Evolutionary conservation across 2,888 invertebrate species (phyloP), one percentile per base, ranked within the genome.

Genomic region (Stenodera caucasica): DNA sequence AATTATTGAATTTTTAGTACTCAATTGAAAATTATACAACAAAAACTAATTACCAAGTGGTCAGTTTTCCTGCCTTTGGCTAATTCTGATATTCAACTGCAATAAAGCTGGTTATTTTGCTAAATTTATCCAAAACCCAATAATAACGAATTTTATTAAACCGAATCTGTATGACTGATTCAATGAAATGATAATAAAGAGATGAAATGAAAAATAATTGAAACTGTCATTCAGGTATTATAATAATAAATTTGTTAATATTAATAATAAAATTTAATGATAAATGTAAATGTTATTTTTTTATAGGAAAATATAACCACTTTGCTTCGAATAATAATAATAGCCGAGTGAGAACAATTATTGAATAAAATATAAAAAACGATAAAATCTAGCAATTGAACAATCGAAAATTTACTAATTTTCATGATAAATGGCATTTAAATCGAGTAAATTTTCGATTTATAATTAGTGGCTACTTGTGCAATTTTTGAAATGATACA

Each of bases 11-110:
- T 12, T 53, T 32, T 26, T 18, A 40, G 26, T 35, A 23, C 37
- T 7, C 21, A 33, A 33, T 21, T 30, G 26, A 14, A 55, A 33
- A 40, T 58, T 58, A 51, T 18, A 57, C 60, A 57, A 37, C 15
- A 55, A 49, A 49, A 52, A 49, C 55, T 61, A 54, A 59, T 63
- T 49, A 51, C 52, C 49, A 64, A 64, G 61, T 58, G 65, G 66
- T 68, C 69, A 71, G 70, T 67, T 71, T 72, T 72, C 79, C 80
- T 80, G 80, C 80, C 80, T 71, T 78, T 80, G 80, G 78, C 80
- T 77, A 72, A 71, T 78, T 78, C 80, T 76, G 76, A 63, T 64
- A 45, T 18, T 8, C 30, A 53, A 21, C 11, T 30, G 18, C 18
- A 23, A 12, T 33, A 33, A 14, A 53, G 33, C 53, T 23, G 32